These are phyloP conservation scores for Adoxophyes honmai DNA, from an alignment of 1,140 invertebrate genomes.

Conservation along the genomic window DNA sequence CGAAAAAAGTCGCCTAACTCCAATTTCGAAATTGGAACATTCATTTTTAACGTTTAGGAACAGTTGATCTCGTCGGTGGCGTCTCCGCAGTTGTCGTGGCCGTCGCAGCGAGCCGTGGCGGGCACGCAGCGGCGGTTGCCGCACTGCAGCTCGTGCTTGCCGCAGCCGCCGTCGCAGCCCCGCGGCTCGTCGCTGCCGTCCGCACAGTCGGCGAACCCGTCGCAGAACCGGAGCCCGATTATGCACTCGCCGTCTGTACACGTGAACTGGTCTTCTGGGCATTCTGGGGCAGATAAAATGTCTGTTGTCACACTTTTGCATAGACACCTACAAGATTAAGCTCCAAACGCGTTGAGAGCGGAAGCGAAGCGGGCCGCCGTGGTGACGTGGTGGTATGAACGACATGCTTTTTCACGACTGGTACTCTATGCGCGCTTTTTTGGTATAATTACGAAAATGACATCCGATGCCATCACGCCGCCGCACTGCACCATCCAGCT, in stretches of 20 bases:
- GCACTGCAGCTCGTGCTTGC: constrained; percentile 64
- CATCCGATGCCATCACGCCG: too few species aligned
- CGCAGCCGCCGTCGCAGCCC: constrained; percentile 80
- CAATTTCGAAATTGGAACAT: too few species aligned
- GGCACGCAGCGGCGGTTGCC: constrained; percentile 80
- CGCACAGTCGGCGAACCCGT: constrained; percentile 88
- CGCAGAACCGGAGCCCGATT: constrained; percentile 88
- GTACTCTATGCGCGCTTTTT: too few species aligned
- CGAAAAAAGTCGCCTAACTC: too few species aligned
- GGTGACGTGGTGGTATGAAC: too few species aligned
- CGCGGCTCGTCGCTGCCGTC: constrained; percentile 89
- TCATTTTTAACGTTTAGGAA: constrained; percentile 33
- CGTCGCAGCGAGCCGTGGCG: constrained; percentile 77
- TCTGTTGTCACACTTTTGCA: too few species aligned
- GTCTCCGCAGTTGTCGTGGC: constrained; percentile 80
- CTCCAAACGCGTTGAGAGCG: too few species aligned
- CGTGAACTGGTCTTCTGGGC: constrained; percentile 64
- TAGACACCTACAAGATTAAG: too few species aligned
- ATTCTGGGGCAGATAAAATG: constrained; percentile 46
- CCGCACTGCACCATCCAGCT: too few species aligned
- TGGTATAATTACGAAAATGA: too few species aligned
- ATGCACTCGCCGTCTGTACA: constrained; percentile 86
- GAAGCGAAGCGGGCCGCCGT: too few species aligned
- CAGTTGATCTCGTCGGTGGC: constrained; percentile 81
- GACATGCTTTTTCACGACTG: too few species aligned